These are phyloP conservation scores for Agrochola macilenta DNA, from an alignment of 2,888 invertebrate species.

Conservation along the genomic window DNA sequence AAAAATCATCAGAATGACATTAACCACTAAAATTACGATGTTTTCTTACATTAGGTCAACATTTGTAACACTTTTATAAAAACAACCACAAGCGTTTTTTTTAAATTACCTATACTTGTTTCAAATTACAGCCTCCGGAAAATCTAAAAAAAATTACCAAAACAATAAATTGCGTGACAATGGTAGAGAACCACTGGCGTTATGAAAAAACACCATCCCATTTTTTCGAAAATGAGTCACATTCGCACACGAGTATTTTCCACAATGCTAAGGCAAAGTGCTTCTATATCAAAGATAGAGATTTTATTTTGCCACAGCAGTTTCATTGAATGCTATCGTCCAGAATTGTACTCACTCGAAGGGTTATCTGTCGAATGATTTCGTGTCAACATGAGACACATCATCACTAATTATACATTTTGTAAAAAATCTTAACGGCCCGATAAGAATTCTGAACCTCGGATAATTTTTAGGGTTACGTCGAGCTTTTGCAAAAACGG, in stretches of 20 bases:
- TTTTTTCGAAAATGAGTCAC: neutral
- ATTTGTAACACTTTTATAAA: neutral
- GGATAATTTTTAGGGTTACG: neutral
- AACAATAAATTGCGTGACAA: neutral
- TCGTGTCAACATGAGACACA: constrained; percentile 60
- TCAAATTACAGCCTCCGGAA: neutral
- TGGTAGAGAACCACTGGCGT: neutral
- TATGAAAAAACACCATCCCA: neutral
- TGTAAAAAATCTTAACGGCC: constrained; percentile 38
- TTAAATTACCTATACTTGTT: neutral
- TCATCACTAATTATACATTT: constrained; percentile 56
- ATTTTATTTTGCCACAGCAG: constrained; percentile 47
- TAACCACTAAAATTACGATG: neutral
- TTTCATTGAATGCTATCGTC: constrained; percentile 54
- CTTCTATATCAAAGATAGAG: constrained; percentile 1
- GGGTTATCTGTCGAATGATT: constrained; percentile 66
- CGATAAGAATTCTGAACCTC: constrained; percentile 21
- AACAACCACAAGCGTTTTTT: neutral
- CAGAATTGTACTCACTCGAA: constrained; percentile 53
- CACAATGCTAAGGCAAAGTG: neutral
- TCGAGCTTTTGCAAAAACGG: neutral
- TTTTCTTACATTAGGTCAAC: neutral
- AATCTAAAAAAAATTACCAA: neutral
- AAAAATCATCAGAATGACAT: no score
- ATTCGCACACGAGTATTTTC: neutral